Conservation (phyloP, 2,113 vertebrate genomes). For the Ondatra zibethicus region DNA sequence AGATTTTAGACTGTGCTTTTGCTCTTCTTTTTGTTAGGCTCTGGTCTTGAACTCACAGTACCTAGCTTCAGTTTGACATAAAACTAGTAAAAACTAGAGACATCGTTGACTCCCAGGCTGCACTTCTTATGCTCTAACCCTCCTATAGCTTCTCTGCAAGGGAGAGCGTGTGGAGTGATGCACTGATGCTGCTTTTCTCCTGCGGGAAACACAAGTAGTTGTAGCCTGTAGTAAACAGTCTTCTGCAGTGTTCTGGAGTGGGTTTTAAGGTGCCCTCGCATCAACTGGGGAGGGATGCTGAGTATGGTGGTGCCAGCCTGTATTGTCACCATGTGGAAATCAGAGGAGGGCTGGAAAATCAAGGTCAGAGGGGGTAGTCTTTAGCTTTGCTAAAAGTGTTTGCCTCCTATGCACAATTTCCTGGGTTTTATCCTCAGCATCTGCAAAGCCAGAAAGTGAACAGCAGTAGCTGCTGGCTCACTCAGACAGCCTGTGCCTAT, state of each 20-base stretch:
- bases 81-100: constrained; percentile 18
- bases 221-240: neutral
- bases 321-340: neutral
- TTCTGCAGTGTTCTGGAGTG: neutral
- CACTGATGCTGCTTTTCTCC: neutral
- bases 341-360: neutral
- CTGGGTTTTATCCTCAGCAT: neutral
- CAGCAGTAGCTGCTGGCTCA: neutral
- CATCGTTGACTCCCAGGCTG: neutral
- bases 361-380: neutral
- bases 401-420: neutral
- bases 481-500: neutral
- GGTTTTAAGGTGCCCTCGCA: neutral
- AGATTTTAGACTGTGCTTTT: neutral
- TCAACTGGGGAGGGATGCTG: neutral
- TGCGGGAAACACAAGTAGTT: neutral
- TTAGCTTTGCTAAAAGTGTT: neutral
- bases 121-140: neutral
- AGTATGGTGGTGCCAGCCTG: neutral
- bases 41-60: neutral
- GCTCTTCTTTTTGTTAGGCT: neutral
- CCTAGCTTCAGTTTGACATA: constrained; percentile 23
- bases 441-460: neutral
- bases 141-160: neutral
- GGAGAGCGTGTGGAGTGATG: constrained; percentile 9